Evolutionary conservation across 2,113 vertebrate species (phyloP), one percentile per base, ranked within the genome.

Genomic region (Lasiurus cinereus): DNA sequence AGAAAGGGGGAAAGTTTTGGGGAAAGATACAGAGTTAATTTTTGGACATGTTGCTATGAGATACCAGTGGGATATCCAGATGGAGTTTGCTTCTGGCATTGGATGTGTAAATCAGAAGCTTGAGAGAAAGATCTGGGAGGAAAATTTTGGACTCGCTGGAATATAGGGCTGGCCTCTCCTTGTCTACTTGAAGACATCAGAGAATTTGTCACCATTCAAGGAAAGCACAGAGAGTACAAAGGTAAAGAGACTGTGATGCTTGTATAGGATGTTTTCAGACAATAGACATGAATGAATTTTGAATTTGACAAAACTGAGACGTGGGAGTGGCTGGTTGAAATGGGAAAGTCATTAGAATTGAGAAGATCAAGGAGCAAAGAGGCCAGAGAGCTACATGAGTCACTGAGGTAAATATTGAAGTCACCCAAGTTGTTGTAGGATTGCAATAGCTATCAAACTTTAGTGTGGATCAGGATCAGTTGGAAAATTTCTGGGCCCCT

Each of bases 261-360:
- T 12, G 13, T 36, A 24, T n/a, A 56, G 31, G 43, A 31, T 76
- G 52, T 59, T 94, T 92, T 80, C 33, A 64, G 31, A 82, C 31
- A 33, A 76, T 7, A 94, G 56, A 94, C 18, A 69, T 52, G 91
- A 95, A 91, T 24, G 11, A 80, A 85, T 84, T 84, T 84, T 29
- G 46, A 93, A 12, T 88, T 62, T 69, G 73, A 56, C 15, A 11
- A 64, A 33, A 27, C n/a, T 22, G 12, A 18, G 50, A 59, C 1
- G 0, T 56, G 59, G 50, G 8, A 50, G 7, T 73, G 22, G 59
- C n/a, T 62, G 66, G 19, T n/a, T 88, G 48, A 52, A 74, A n/a
- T 79, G 10, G n/a, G 27, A 27, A 21, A 64, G 48, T 92, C 66
- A 18, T 36, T 59, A 70, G 33, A 66, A 82, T 3, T 6, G 46